Conservation (phyloP, 1,140 invertebrate species). For the Pseudomyrmex pallidus region DNA sequence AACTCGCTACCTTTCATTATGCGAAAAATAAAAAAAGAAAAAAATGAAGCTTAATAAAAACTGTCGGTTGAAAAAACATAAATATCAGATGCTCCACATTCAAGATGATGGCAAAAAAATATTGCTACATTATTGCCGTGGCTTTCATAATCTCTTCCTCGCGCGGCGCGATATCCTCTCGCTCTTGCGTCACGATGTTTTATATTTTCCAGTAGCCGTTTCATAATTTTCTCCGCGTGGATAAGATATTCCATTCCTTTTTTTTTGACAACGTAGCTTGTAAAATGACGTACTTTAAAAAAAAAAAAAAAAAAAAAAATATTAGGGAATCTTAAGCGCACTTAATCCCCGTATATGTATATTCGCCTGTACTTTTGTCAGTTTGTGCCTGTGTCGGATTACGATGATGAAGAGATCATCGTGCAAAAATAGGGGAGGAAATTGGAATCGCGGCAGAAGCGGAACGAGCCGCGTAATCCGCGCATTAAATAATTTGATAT, state of each 20-base stretch:
- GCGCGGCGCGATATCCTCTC: not conserved
- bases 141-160: conserved; percentile 26
- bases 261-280: not conserved
- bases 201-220: not conserved
- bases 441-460: not conserved
- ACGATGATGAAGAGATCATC: conserved; percentile 19
- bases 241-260: not conserved
- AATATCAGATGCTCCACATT: not conserved
- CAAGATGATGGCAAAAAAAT: conserved; percentile 23
- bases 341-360: too few relatives aligned
- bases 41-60: conserved; percentile 2
- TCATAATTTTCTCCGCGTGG: conserved; percentile 29
- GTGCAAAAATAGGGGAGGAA: not conserved
- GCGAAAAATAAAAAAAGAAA: not conserved
- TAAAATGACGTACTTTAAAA: not conserved
- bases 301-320: too few relatives aligned
- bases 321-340: too few relatives aligned
- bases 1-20: not conserved
- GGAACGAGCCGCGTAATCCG: not conserved
- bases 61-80: not conserved
- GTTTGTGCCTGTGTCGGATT: conserved; percentile 36
- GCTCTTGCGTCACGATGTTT: conserved; percentile 31
- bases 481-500: too few relatives aligned
- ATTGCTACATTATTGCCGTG: conserved; percentile 23
- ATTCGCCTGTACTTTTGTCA: not conserved